phyloP scores from a whole-genome alignment of 2,888 invertebrate species.

The Parapristionchus giblindavisi region DNA sequence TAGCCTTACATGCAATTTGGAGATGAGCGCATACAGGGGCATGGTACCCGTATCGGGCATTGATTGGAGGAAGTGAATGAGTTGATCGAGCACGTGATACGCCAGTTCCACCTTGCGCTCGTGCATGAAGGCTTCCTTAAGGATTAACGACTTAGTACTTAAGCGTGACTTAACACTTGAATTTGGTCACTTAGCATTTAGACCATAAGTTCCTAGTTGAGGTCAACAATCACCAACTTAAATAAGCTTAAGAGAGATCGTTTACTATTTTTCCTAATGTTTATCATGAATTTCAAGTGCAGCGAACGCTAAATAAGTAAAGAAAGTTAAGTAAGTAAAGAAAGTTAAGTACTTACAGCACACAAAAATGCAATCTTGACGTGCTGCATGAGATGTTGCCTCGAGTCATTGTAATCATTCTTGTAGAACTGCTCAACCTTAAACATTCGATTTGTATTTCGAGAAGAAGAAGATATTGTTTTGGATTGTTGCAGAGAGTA shows the following conservation, averaged over 20 bases:
- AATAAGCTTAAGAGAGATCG: too few species aligned
- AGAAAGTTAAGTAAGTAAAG: neutral
- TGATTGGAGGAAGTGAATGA: neutral
- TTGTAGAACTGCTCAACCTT: conserved; percentile 11
- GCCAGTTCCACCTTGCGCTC: conserved; percentile 24
- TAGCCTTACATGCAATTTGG: conserved; percentile 19
- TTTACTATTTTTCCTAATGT: too few species aligned
- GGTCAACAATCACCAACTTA: too few species aligned
- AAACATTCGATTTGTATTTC: neutral
- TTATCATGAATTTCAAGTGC: too few species aligned
- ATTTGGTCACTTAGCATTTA: neutral
- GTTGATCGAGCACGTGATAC: conserved; percentile 10
- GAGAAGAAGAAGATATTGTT: neutral
- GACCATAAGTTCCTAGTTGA: neutral
- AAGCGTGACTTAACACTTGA: neutral
- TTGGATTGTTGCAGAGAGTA: too few species aligned
- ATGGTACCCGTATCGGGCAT: neutral
- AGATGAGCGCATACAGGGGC: conserved; percentile 11
- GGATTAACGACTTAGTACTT: neutral
- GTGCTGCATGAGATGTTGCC: neutral
- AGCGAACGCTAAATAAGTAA: too few species aligned
- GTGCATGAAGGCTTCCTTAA: conserved; percentile 32
- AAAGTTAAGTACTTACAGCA: conserved; percentile 8
- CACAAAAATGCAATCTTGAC: conserved; percentile 22
- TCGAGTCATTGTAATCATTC: conserved; percentile 2